Conservation (phyloP, 2,888 invertebrate genomes). For the Cephalotes varians region DNA sequence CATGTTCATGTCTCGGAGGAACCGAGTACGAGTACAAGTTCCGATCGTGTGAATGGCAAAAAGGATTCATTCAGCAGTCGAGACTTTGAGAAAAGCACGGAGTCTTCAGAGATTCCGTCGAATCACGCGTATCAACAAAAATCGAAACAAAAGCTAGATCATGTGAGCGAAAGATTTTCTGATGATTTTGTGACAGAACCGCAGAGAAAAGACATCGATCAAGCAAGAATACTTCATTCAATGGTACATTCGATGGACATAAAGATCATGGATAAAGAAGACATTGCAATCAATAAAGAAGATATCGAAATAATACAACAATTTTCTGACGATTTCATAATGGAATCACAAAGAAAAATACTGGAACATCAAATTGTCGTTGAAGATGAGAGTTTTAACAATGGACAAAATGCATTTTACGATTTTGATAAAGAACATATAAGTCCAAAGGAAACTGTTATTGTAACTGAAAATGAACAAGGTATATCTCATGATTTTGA, state of each 20-base stretch:
- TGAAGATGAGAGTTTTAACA: neutral
- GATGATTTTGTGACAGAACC: conserved; percentile 58
- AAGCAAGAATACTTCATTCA: neutral
- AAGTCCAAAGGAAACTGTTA: neutral
- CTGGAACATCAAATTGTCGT: neutral
- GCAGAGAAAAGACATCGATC: conserved; percentile 7
- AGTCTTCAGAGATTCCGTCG: conserved; percentile 48
- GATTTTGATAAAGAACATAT: neutral
- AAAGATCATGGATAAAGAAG: neutral
- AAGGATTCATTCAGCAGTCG: conserved; percentile 23
- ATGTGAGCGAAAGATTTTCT: conserved; percentile 48
- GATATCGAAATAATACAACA: conserved; percentile 22
- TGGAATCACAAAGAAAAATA: neutral
- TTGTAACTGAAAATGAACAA: neutral
- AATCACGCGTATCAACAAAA: neutral
- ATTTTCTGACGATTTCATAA: conserved; percentile 30
- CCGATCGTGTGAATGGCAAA: conserved; percentile 52
- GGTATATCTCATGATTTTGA: neutral
- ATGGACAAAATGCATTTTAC: neutral
- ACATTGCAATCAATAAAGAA: neutral
- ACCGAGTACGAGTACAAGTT: conserved; percentile 59
- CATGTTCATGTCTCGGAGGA: conserved; percentile 58
- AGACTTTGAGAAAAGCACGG: conserved; percentile 52
- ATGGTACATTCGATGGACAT: neutral
- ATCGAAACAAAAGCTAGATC: neutral